Base-by-base conservation (phyloP, 1,140 invertebrate genomes). In the Vanessa tameamea region DNA sequence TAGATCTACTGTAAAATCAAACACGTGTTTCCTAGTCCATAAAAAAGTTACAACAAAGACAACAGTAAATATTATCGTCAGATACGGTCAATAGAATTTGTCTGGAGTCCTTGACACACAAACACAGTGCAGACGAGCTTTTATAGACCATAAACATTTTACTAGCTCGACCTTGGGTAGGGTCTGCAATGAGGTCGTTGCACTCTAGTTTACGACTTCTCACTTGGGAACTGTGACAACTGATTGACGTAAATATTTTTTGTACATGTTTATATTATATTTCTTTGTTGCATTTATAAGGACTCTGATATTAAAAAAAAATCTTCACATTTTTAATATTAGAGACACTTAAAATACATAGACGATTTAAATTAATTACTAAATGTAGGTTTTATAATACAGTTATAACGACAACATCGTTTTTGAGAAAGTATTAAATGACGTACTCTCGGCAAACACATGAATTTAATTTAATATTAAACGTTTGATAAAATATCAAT, bases 71-170 rank as follows among this genome's bases (percentile, higher is more conserved):
- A 76, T 78, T 75, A 67, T 78, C 69, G 55, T 72, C 70, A 78
- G 64, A 72, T 77, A 70, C 76, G 66, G 74, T 76, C 77, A 81
- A 81, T 89, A 88, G 87, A 88, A 85, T 85, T 86, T 78, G 85
- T 85, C 83, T 87, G 69, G 83, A 87, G 89, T 84, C 89, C 91
- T 91, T 92, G 91, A 91, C 91, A 92, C 73, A 91, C 80, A 91
- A 89, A 90, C 88, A 88, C 84, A 85, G 79, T 88, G 85, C 85
- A 89, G 87, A 88, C 88, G 89, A 82, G 88, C 83, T 85, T 92
- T 92, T 92, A 92, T 92, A 91, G 89, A 81, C 89, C 87, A 92
- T 92, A 92, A 91, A 92, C 88, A 91, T 91, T 92, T 91, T 91
- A 92, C 89, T 91, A 91, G 86, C 89, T 71, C 89, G 87, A 87